Percentiles rank a stretch among this genome's conserved stretches.
Conservation (phyloP, 2,797 vertebrate genomes). For the Ceryle rudis region DNA sequence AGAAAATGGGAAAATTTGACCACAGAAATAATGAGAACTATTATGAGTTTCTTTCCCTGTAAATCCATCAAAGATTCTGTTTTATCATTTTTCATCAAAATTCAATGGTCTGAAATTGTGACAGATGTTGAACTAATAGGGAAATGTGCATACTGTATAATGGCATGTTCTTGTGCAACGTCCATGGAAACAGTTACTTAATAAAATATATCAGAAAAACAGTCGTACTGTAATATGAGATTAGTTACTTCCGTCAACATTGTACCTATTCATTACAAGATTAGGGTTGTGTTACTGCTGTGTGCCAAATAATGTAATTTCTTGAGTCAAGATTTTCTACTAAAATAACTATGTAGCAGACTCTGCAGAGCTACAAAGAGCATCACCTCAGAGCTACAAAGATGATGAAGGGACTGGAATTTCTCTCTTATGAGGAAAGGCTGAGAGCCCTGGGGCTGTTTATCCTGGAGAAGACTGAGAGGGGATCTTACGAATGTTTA, state of each 20-base stretch:
- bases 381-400: too few species aligned
- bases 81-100: background rate
- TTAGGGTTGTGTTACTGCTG: background rate
- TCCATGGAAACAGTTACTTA: background rate
- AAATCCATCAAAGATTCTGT: background rate
- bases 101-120: background rate
- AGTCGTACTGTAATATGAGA: background rate
- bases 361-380: background rate
- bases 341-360: background rate
- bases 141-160: background rate
- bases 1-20: background rate
- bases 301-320: background rate
- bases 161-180: background rate
- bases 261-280: background rate
- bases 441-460: too few species aligned
- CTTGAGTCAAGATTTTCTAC: background rate
- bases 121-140: background rate
- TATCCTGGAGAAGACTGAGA: too few species aligned
- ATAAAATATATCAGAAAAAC: background rate
- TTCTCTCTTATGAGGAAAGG: too few species aligned
- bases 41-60: background rate
- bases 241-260: background rate
- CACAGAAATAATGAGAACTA: background rate
- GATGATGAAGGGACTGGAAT: too few species aligned
- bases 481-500: too few species aligned